Percentiles rank a stretch among this genome's conserved stretches.
Evolutionary conservation across 2,113 vertebrate genomes (phyloP).

Genomic region (Mugil cephalus): DNA sequence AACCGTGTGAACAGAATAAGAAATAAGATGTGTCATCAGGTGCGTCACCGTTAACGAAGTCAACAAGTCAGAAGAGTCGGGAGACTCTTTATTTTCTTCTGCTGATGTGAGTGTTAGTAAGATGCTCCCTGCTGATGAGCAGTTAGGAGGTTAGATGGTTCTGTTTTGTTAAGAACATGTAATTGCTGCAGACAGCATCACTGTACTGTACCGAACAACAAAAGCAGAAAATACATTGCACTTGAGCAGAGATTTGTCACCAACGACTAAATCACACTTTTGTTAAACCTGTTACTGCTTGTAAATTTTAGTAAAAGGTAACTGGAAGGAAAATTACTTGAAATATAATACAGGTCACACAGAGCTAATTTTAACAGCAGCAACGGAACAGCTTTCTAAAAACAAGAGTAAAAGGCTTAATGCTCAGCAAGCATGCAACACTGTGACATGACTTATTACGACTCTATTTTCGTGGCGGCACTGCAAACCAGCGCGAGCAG

Average conservation of each 20-base stretch:
- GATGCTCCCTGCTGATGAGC: conserved; percentile 19
- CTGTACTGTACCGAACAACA: not conserved
- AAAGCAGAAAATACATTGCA: not conserved
- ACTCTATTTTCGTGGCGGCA: not conserved
- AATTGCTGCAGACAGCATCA: conserved; percentile 19
- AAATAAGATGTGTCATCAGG: no score
- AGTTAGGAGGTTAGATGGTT: conserved; percentile 14
- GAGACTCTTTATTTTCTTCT: not conserved
- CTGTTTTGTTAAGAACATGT: conserved; percentile 12
- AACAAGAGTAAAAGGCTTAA: not conserved
- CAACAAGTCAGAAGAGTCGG: not conserved
- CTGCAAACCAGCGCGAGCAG: not conserved
- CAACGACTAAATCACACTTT: not conserved
- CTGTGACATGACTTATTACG: not conserved
- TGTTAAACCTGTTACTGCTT: not conserved
- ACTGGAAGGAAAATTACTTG: not conserved
- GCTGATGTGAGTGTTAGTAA: not conserved
- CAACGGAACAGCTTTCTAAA: not conserved
- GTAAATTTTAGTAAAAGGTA: not conserved
- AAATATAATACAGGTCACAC: not conserved
- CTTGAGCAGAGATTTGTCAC: not conserved
- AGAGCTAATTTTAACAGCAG: not conserved
- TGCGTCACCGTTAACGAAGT: not conserved
- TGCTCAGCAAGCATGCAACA: not conserved
- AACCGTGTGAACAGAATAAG: no score